These are phyloP conservation scores for Ectemnius continuus DNA, from an alignment of 2,888 invertebrate species.

Conservation along the genomic window DNA sequence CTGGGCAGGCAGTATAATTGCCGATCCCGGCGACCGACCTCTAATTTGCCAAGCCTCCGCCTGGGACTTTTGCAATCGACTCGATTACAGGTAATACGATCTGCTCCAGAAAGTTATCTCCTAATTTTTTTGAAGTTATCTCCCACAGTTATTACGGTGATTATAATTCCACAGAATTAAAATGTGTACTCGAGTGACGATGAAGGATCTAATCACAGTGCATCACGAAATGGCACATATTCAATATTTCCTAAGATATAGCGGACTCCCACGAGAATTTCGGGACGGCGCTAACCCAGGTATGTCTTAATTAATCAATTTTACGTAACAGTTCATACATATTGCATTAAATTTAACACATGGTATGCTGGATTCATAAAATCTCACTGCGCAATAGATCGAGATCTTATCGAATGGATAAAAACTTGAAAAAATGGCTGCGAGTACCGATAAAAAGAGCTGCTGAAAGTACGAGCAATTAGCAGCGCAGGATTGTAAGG, in stretches of 20 bases:
- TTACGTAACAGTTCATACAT: no score
- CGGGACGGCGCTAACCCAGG: constrained; percentile 96
- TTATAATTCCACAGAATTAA: constrained; percentile 83
- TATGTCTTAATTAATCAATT: constrained; percentile 63
- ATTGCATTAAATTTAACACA: no score
- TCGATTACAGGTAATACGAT: constrained; percentile 86
- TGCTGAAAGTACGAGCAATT: no score
- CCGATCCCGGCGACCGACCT: constrained; percentile 87
- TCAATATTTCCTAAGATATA: constrained; percentile 92
- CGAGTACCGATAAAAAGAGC: no score
- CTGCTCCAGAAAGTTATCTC: no score
- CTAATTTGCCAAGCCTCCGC: constrained; percentile 94
- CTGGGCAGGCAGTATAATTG: constrained; percentile 91
- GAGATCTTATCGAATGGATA: no score
- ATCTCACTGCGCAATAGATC: no score
- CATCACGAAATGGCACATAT: constrained; percentile 96
- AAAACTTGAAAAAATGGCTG: no score
- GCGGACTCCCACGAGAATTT: constrained; percentile 90
- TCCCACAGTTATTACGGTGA: no score
- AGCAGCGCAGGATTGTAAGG: background rate
- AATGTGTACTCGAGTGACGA: constrained; percentile 91
- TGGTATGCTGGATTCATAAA: no score
- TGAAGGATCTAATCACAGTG: constrained; percentile 91
- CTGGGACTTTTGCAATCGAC: constrained; percentile 95
- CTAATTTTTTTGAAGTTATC: no score